A percentile compares a stretch with the other conserved stretches of the same genome.
Evolutionary conservation across 2,113 vertebrate species (phyloP).

Genomic region (Hucho hucho): DNA sequence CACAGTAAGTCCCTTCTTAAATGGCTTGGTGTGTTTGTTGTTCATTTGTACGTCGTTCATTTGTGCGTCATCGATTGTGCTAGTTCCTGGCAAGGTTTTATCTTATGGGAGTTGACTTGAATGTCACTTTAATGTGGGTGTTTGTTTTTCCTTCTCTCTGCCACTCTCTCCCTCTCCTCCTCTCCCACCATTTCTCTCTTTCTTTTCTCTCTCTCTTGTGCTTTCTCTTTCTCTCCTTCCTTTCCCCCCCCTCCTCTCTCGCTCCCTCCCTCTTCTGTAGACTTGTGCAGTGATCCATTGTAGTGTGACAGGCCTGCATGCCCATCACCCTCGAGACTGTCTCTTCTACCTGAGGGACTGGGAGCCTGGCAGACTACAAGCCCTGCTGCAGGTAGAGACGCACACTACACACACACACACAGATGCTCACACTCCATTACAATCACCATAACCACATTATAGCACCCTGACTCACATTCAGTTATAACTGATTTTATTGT

Average conservation of each 20-base stretch:
- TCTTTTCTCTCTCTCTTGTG: background rate
- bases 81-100: too few species aligned
- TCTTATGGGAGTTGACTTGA: too few species aligned
- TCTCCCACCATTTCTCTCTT: background rate
- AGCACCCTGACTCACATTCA: background rate
- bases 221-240: background rate
- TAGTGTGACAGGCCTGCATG: slow-evolving; percentile 81
- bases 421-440: slow-evolving; percentile 8
- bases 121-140: too few species aligned
- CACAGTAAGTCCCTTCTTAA: slow-evolving; percentile 60
- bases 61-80: too few species aligned
- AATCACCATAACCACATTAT: background rate
- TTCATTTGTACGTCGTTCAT: too few species aligned
- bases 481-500: too few species aligned
- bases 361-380: slow-evolving; percentile 80
- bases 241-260: slow-evolving; percentile 5
- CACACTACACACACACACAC: slow-evolving; percentile 8
- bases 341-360: slow-evolving; percentile 90
- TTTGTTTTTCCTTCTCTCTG: background rate
- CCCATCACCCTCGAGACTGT: slow-evolving; percentile 89
- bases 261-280: slow-evolving; percentile 33
- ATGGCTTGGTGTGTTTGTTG: background rate
- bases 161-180: background rate
- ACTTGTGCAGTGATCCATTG: slow-evolving; percentile 75
- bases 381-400: slow-evolving; percentile 76